These are phyloP conservation scores for Simalia tracyae DNA, from an alignment of 2,797 vertebrate species.

Conservation along the genomic window DNA sequence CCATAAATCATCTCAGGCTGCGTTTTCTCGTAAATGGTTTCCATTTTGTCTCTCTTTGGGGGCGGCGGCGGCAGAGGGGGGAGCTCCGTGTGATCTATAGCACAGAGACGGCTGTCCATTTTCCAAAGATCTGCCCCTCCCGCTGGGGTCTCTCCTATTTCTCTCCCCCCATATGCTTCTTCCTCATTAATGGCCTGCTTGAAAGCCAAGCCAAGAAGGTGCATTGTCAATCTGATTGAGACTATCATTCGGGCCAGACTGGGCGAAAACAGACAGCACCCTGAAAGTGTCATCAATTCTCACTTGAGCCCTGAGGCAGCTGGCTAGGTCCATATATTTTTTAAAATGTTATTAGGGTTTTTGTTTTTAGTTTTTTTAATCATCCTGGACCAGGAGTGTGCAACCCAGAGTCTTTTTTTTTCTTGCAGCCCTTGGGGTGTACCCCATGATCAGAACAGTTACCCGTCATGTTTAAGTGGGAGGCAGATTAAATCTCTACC, in stretches of 20 bases:
- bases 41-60: slow-evolving; percentile 49
- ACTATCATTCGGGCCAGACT: not conserved
- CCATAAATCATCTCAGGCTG: slow-evolving; percentile 34
- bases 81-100: slow-evolving; percentile 42
- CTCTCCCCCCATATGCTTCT: not conserved
- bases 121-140: slow-evolving; percentile 34
- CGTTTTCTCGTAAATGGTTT: slow-evolving; percentile 60
- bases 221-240: slow-evolving; percentile 36
- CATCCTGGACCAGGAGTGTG: not conserved
- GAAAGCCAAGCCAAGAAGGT: slow-evolving; percentile 43
- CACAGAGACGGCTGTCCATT: slow-evolving; percentile 44
- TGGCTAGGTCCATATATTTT: not conserved
- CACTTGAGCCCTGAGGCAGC: not conserved
- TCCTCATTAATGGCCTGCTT: slow-evolving; percentile 47
- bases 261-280: slow-evolving; percentile 9
- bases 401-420: not conserved
- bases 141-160: not conserved
- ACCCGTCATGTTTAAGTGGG: not conserved
- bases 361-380: not conserved
- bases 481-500: not conserved
- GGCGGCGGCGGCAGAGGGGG: slow-evolving; percentile 20
- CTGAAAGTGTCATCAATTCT: slow-evolving; percentile 14
- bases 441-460: not conserved
- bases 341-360: not conserved
- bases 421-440: not conserved